Conservation (phyloP, 1,140 invertebrate species). For the Hetaerina americana region DNA sequence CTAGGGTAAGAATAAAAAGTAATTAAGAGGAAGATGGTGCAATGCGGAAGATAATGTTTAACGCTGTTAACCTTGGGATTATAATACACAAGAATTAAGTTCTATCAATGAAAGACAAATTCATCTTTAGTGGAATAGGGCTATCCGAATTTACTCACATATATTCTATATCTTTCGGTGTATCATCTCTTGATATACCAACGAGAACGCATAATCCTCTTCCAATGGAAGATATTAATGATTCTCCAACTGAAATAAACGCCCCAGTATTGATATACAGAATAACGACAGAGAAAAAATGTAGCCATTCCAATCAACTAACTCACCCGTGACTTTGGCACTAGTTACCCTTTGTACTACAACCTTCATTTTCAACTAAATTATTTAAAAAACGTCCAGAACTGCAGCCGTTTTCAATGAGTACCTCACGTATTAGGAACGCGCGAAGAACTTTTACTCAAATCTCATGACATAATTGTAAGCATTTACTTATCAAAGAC, state of each 20-base stretch:
- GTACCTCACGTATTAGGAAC: too few relatives aligned
- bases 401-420: too few relatives aligned
- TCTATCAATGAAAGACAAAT: too few relatives aligned
- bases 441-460: too few relatives aligned
- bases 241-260: conserved; percentile 53
- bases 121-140: too few relatives aligned
- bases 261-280: conserved; percentile 12
- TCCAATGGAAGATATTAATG: conserved; percentile 67
- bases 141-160: conserved; percentile 54
- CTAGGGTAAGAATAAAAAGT: too few relatives aligned
- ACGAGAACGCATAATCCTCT: conserved; percentile 75
- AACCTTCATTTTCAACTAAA: conserved; percentile 45
- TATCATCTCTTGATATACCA: conserved; percentile 69
- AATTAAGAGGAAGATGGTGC: too few relatives aligned
- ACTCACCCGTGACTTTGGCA: conserved; percentile 5
- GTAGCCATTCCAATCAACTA: not conserved
- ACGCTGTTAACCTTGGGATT: too few relatives aligned
- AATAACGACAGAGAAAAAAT: conserved; percentile 3
- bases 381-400: not conserved
- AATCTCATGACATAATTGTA: too few relatives aligned
- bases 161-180: conserved; percentile 66
- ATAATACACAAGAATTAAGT: too few relatives aligned
- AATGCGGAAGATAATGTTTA: too few relatives aligned
- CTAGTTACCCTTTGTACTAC: conserved; percentile 57
- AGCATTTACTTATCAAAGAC: too few relatives aligned